A percentile compares a stretch with the other conserved stretches of the same genome.
These are phyloP conservation scores for Lepidonotus clava DNA, from an alignment of 2,888 invertebrate genomes.

Conservation along the genomic window DNA sequence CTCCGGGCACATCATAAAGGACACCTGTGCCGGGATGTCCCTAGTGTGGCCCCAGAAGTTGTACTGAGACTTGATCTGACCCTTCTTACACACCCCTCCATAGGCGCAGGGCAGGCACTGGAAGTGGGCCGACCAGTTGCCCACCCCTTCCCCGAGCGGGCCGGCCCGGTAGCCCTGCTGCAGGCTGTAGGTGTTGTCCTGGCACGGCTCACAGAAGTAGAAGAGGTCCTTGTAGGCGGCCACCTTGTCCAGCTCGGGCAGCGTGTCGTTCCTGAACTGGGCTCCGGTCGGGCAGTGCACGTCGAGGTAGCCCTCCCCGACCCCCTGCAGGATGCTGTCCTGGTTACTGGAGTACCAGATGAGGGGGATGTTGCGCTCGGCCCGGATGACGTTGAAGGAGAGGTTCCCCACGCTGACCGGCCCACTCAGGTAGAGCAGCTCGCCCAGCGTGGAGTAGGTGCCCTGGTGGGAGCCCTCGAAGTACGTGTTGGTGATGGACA, in stretches of 20 bases:
- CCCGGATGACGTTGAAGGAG: neutral
- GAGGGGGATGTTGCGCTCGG: neutral
- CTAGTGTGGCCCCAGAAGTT: slow-evolving; percentile 56
- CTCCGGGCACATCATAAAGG: slow-evolving; percentile 20
- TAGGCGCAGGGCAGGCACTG: slow-evolving; percentile 43
- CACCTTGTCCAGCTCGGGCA: slow-evolving; percentile 1
- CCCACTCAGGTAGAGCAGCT: slow-evolving; percentile 45
- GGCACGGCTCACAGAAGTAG: slow-evolving; percentile 52
- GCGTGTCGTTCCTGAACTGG: slow-evolving; percentile 33
- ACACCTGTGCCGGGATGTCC: neutral
- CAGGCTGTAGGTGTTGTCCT: slow-evolving; percentile 17
- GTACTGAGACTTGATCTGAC: neutral
- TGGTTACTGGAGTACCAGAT: slow-evolving; percentile 50
- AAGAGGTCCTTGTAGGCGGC: slow-evolving; percentile 49
- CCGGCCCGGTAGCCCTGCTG: slow-evolving; percentile 36
- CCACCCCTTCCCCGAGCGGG: neutral
- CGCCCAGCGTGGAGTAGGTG: slow-evolving; percentile 11
- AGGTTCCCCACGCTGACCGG: slow-evolving; percentile 7
- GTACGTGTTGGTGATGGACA: slow-evolving; percentile 6
- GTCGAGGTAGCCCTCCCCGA: slow-evolving; percentile 21
- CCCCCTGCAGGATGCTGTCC: neutral
- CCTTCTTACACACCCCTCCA: slow-evolving; percentile 43
- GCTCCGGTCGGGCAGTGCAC: slow-evolving; percentile 51
- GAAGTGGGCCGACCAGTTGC: slow-evolving; percentile 21
- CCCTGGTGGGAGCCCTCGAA: slow-evolving; percentile 22